Evolutionary conservation across 2,113 vertebrate genomes (phyloP), one percentile per base, ranked within the genome.

Genomic region (Gymnogyps californianus): DNA sequence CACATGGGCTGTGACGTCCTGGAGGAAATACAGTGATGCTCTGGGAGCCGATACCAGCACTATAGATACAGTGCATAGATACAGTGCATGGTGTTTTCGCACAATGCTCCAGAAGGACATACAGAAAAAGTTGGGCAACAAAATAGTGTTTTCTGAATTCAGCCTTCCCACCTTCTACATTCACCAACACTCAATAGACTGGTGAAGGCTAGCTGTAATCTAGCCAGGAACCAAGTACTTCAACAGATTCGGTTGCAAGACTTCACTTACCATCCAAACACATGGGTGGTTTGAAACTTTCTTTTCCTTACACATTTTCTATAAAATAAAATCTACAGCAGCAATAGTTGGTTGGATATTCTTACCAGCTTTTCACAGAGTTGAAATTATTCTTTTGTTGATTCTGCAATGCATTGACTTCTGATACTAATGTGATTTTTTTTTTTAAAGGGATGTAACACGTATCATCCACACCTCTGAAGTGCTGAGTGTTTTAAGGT

Each of bases 11-110:
- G 40, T 52, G 62, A 44, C 69, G 81, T 18, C 14, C 25, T 1
- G 0, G 1, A 66, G 36, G 40, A 79, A 46, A 46, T 1, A 17
- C 22, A 52, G 8, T 1, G 11, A 36, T 65, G 31, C 11, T 64
- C 44, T 59, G 21, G 8, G n/a, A 83, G 19, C 20, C 42, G 26
- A 34, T 34, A 26, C 14, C 26, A 78, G 20, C 6, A 10, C 16
- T 44, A 6, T 2, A 75, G n/a, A n/a, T 31, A 36, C 1, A 71
- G 25, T 19, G 10, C 36, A 52, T 6, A 75, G n/a, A n/a, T 31
- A 36, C 1, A 71, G 25, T 19, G 10, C 36, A 52, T 6, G 17
- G 7, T 55, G 26, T 52, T 87, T 82, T 52, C 24, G 25, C 55
- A 21, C 38, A 74, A 29, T 12, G 13, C 3, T 42, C 32, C 14